Conservation (phyloP, 2,797 vertebrate species). For the Myripristis murdjan region DNA sequence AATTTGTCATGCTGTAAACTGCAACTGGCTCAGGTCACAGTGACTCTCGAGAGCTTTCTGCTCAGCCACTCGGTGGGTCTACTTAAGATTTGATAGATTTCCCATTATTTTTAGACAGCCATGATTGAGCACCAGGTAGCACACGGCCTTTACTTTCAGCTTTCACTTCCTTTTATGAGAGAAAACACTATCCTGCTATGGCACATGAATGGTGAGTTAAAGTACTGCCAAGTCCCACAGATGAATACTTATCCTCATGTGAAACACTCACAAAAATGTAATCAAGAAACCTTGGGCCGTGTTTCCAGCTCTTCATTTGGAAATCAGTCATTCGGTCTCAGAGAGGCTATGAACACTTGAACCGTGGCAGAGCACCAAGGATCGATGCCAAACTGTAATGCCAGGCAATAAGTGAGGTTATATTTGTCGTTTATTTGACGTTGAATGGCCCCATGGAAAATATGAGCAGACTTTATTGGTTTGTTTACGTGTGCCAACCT, state of each 20-base stretch:
- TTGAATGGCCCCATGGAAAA: conserved; percentile 68
- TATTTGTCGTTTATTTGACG: conserved; percentile 75
- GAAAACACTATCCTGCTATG: conserved; percentile 40
- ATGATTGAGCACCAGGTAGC: conserved; percentile 70
- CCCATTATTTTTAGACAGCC: conserved; percentile 72
- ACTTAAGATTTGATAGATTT: conserved; percentile 79
- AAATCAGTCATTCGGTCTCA: conserved; percentile 44
- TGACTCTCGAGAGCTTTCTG: conserved; percentile 50
- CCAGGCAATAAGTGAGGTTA: conserved; percentile 66
- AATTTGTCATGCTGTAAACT: conserved; percentile 42
- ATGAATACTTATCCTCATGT: conserved; percentile 58
- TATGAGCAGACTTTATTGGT: conserved; percentile 66
- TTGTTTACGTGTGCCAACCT: conserved; percentile 60
- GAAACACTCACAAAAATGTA: conserved; percentile 72
- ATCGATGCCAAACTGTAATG: conserved; percentile 70
- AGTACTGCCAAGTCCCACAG: conserved; percentile 44
- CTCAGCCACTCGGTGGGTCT: conserved; percentile 43
- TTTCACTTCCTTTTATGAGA: conserved; percentile 43
- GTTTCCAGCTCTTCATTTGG: conserved; percentile 56
- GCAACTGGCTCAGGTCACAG: conserved; percentile 52
- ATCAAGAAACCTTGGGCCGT: conserved; percentile 46
- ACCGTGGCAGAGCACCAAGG: conserved; percentile 60
- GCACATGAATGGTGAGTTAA: conserved; percentile 40
- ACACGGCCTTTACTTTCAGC: conserved; percentile 42
- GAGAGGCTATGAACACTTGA: conserved; percentile 56